A percentile compares a stretch with the other conserved stretches of the same genome.
Evolutionary conservation across 2,888 invertebrate genomes (phyloP).

Genomic region (Nephrotoma flavescens): DNA sequence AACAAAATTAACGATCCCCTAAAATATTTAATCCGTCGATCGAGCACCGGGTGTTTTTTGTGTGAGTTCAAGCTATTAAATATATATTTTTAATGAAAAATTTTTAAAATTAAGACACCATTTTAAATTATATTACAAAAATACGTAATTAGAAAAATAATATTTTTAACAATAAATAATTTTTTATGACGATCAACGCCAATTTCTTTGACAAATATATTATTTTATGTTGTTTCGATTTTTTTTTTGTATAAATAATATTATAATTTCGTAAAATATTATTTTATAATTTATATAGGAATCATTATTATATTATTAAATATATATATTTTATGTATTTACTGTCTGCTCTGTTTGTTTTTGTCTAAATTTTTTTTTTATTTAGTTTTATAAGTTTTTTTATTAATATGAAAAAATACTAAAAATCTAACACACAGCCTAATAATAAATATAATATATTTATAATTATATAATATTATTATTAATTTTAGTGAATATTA

Average conservation of each 20-base stretch:
- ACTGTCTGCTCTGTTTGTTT: background rate
- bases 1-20: too few species aligned
- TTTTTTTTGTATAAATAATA: background rate
- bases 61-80: background rate
- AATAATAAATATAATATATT: conserved; percentile 1
- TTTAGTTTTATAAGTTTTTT: background rate
- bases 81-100: background rate
- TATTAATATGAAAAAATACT: background rate
- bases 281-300: background rate
- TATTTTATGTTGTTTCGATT: background rate
- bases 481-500: background rate
- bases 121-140: background rate
- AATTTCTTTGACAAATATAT: background rate
- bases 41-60: too few species aligned
- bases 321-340: background rate
- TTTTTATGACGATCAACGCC: background rate
- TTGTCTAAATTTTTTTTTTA: background rate
- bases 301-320: background rate
- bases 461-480: background rate
- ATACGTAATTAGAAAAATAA: background rate
- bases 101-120: background rate
- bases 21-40: too few species aligned
- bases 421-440: conserved; percentile 5
- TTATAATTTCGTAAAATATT: background rate
- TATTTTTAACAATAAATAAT: background rate